Evolutionary conservation across 2,888 invertebrate species (phyloP).

Genomic region (Lithophane semibrunnea): DNA sequence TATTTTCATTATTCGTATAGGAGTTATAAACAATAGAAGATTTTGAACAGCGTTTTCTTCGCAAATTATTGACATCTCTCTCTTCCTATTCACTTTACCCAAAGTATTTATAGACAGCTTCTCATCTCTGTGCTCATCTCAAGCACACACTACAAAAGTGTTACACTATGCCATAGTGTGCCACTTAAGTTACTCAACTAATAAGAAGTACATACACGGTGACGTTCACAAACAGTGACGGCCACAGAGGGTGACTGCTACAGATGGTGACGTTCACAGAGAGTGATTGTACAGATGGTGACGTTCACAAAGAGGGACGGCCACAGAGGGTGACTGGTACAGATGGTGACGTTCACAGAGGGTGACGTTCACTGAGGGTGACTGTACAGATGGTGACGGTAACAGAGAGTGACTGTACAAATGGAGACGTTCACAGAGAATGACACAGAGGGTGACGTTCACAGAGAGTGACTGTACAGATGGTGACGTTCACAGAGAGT

Average conservation of each 20-base stretch:
- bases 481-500: background rate
- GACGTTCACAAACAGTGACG: background rate
- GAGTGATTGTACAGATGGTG: too few species aligned
- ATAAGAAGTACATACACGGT: slow-evolving; percentile 38
- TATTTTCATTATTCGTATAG: background rate
- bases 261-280: too few species aligned
- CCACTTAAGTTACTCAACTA: slow-evolving; percentile 45
- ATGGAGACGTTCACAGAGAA: too few species aligned
- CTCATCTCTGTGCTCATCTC: background rate
- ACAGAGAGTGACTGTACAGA: too few species aligned
- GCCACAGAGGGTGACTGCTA: background rate
- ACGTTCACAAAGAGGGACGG: too few species aligned
- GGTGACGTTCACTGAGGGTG: background rate
- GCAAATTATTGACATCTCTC: background rate
- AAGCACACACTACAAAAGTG: slow-evolving; percentile 9
- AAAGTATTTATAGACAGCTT: background rate
- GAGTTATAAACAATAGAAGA: too few species aligned
- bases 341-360: background rate
- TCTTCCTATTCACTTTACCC: background rate
- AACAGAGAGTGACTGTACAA: too few species aligned
- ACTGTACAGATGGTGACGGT: too few species aligned
- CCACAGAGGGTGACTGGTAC: background rate
- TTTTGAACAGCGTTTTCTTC: background rate
- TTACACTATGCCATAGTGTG: slow-evolving; percentile 42
- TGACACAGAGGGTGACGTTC: too few species aligned